Evolutionary conservation across 2,113 vertebrate genomes (phyloP), one percentile per base, ranked within the genome.

Genomic region (Limnothrissa miodon): DNA sequence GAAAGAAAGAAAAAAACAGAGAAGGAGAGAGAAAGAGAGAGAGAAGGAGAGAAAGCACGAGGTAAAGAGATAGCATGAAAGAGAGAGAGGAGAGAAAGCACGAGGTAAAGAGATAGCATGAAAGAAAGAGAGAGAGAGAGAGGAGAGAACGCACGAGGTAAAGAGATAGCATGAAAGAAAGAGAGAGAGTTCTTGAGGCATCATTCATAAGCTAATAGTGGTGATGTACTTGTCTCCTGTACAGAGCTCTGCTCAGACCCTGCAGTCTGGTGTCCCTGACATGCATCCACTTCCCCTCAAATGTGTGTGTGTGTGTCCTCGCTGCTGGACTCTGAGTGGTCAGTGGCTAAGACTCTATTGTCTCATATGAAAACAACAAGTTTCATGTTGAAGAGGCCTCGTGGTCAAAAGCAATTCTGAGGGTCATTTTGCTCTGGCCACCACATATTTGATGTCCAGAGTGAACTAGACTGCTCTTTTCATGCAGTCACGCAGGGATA

Each of bases 381-480:
- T 29, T 25, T 66, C 8, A 66, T 66, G 29, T 66, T 66, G 1
- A 2, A 1, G 66, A 13, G 66, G 66, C 29, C 66, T 74, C 36
- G 66, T 74, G 66, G 66, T 74, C 66, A 74, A 74, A n/a, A 39
- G 11, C 29, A 74, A 74, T 36, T 11, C 66, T 36, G 66, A 74
- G 4, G 13, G 66, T 33, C 13, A 74, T 74, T 74, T 74, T 23
- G 51, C 51, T 56, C 4, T 56, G 51, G 23, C 51, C 51, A 56
- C 51, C 51, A 56, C 51, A 56, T 56, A 23, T 56, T 56, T 56
- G 19, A 56, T 21, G 17, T 53, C 19, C 17, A 17, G 48, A 53
- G 17, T 21, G 48, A 74, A 4, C 29, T 4, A 15, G 10, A 33
- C 25, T 74, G 66, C 33, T 74, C 15, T 33, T 17, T 11, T 5